Evolutionary conservation across 2,888 invertebrate genomes (phyloP).

Genomic region (Eupsilia transversa): DNA sequence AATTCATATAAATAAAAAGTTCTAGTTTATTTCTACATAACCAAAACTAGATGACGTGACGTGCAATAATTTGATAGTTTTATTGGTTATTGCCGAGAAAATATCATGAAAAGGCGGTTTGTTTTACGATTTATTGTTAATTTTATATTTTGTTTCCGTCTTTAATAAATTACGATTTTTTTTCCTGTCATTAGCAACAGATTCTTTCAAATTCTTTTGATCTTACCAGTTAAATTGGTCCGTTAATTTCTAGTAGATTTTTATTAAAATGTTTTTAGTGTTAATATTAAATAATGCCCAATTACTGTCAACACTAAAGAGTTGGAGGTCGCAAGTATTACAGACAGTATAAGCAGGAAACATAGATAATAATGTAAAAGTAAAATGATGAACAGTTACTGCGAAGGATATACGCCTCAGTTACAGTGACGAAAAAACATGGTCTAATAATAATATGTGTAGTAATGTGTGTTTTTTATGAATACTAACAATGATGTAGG

Average conservation of each 20-base stretch:
- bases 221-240: slow-evolving; percentile 66
- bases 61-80: slow-evolving; percentile 88
- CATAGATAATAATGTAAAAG: slow-evolving; percentile 59
- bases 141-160: slow-evolving; percentile 87
- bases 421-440: slow-evolving; percentile 50
- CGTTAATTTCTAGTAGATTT: slow-evolving; percentile 66
- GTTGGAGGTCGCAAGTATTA: slow-evolving; percentile 59
- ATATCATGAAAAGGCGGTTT: slow-evolving; percentile 83
- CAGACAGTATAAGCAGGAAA: slow-evolving; percentile 61
- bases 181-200: slow-evolving; percentile 64
- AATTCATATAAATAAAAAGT: slow-evolving; percentile 82
- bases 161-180: slow-evolving; percentile 76
- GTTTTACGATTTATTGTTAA: slow-evolving; percentile 82
- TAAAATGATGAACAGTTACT: slow-evolving; percentile 57
- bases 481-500: slow-evolving; percentile 56
- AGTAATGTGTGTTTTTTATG: slow-evolving; percentile 52
- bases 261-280: slow-evolving; percentile 68
- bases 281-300: slow-evolving; percentile 70
- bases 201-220: slow-evolving; percentile 68
- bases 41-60: slow-evolving; percentile 79
- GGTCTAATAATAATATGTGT: slow-evolving; percentile 51
- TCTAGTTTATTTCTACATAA: slow-evolving; percentile 80
- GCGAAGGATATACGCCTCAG: slow-evolving; percentile 61
- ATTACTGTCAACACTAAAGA: slow-evolving; percentile 68
- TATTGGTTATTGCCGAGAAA: slow-evolving; percentile 81